Evolutionary conservation across 1,140 invertebrate species (phyloP).

Genomic region (Papilio polyxenes): DNA sequence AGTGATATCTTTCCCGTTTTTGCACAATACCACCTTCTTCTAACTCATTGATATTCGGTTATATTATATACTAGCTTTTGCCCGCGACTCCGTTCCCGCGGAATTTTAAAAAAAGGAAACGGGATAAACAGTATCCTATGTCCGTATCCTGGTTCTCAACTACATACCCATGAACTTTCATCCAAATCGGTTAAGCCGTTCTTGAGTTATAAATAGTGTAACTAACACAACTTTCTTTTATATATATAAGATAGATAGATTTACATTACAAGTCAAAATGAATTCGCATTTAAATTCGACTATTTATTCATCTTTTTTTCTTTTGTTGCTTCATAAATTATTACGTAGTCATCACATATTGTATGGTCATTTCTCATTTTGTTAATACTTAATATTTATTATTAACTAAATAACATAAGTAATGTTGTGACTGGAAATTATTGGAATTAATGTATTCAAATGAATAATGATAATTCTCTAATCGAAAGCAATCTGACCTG

Average conservation of each 20-base stretch:
- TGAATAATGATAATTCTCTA: background rate
- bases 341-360: background rate
- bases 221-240: too few species aligned
- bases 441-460: constrained; percentile 16
- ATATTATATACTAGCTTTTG: background rate
- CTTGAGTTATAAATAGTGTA: too few species aligned
- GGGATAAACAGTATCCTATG: too few species aligned
- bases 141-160: too few species aligned
- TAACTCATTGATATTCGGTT: background rate
- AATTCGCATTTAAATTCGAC: background rate
- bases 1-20: too few species aligned
- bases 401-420: constrained; percentile 1
- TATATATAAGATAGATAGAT: too few species aligned
- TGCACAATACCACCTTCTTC: background rate
- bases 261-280: background rate
- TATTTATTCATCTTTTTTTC: background rate
- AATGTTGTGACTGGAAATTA: constrained; percentile 1
- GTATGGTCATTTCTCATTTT: background rate
- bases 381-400: background rate
- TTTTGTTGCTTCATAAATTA: background rate
- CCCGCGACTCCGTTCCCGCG: too few species aligned
- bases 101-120: too few species aligned
- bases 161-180: too few species aligned
- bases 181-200: too few species aligned
- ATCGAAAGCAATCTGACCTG: constrained; percentile 40